Percentiles rank a stretch among this genome's conserved stretches.
Evolutionary conservation across 2,113 vertebrate genomes (phyloP).

Genomic region (Himantopus leucocephalus): DNA sequence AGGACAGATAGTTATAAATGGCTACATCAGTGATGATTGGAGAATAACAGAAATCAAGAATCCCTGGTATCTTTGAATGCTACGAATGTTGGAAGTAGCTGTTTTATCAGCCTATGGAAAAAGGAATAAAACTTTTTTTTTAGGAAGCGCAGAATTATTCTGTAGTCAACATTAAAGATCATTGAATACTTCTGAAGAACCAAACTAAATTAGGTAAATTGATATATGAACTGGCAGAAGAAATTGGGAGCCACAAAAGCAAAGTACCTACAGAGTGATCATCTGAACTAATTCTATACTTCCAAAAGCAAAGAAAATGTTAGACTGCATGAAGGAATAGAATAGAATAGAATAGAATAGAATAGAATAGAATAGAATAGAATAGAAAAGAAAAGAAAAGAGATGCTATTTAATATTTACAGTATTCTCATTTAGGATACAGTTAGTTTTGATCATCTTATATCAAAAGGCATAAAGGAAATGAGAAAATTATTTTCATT

Average conservation of each 20-base stretch:
- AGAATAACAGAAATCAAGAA: not conserved
- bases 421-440: not conserved
- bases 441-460: not conserved
- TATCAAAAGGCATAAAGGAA: not conserved
- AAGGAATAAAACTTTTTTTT: not conserved
- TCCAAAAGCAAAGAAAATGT: not conserved
- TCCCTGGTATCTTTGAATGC: not conserved
- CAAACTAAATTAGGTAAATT: not conserved
- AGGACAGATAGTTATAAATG: not conserved
- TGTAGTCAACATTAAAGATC: not conserved
- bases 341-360: not conserved
- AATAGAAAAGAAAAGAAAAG: no score
- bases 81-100: not conserved
- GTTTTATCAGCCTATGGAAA: not conserved
- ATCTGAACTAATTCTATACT: not conserved
- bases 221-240: not conserved
- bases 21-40: not conserved
- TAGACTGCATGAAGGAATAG: not conserved
- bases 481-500: not conserved
- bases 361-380: not conserved
- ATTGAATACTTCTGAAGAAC: not conserved
- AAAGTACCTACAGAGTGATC: not conserved
- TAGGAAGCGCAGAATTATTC: not conserved
- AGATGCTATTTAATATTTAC: not conserved
- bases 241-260: not conserved